phyloP scores from a whole-genome alignment of 1,140 invertebrate species.

The Drosophila lowei region DNA sequence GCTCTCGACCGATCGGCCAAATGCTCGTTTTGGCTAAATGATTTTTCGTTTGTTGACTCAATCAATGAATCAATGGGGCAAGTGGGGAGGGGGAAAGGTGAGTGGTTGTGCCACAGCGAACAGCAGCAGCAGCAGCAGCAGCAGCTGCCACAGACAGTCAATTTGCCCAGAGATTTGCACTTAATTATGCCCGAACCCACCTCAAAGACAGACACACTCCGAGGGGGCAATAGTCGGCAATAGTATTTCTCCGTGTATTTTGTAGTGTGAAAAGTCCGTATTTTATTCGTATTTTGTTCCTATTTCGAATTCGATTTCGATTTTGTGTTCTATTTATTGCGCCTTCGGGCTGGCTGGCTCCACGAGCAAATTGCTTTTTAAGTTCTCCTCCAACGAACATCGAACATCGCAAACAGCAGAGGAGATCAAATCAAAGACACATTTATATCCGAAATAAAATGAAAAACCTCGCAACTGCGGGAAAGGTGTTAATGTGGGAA shows the following conservation, averaged over 20 bases:
- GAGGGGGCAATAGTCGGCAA: too few species aligned
- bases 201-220: not conserved
- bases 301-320: constrained; percentile 12
- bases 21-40: constrained; percentile 13
- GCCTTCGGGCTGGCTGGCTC: too few species aligned
- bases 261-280: constrained; percentile 6
- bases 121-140: too few species aligned
- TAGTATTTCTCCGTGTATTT: constrained; percentile 5
- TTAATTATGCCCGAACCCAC: constrained; percentile 16
- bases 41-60: constrained; percentile 19
- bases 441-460: too few species aligned
- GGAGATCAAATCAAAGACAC: too few species aligned
- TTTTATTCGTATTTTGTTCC: constrained; percentile 35
- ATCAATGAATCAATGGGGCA: not conserved
- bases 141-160: constrained; percentile 23
- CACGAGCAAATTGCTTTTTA: too few species aligned
- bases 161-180: constrained; percentile 28
- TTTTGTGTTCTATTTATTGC: constrained; percentile 4
- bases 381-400: too few species aligned
- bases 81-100: not conserved
- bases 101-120: too few species aligned
- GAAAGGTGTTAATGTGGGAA: too few species aligned
- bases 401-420: too few species aligned
- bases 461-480: too few species aligned
- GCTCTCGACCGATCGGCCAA: constrained; percentile 12